These are phyloP conservation scores for Melanophora roralis DNA, from an alignment of 2,888 invertebrate species.

Conservation along the genomic window DNA sequence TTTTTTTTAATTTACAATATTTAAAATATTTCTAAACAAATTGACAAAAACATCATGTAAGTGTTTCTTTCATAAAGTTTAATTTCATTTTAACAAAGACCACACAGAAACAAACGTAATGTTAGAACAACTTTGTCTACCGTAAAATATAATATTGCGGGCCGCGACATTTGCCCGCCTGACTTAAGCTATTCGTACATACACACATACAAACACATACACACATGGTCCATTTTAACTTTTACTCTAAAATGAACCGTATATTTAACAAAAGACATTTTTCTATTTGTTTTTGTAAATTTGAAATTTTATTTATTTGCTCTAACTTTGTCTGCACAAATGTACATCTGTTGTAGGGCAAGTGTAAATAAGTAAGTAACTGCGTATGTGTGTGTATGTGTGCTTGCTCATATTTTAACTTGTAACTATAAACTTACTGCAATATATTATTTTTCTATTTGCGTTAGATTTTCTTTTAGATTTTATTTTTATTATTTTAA, in stretches of 20 bases:
- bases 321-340: not conserved
- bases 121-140: too few species aligned
- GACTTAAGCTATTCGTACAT: not conserved
- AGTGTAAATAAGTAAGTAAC: not conserved
- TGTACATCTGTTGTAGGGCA: not conserved
- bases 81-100: too few species aligned
- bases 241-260: conserved; percentile 17
- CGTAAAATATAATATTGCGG: too few species aligned
- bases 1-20: too few species aligned
- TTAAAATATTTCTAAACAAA: too few species aligned
- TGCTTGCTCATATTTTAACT: not conserved
- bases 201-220: conserved; percentile 1
- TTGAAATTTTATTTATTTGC: conserved; percentile 37
- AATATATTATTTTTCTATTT: conserved; percentile 14
- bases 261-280: conserved; percentile 43
- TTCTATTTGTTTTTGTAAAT: conserved; percentile 38
- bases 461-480: not conserved
- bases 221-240: conserved; percentile 14
- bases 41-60: too few species aligned
- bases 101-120: not conserved
- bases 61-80: too few species aligned
- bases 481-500: conserved; percentile 13
- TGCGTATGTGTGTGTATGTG: not conserved
- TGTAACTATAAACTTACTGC: conserved; percentile 27
- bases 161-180: too few species aligned